Evolutionary conservation across 2,113 vertebrate genomes (phyloP), one percentile per base, ranked within the genome.

Genomic region (Brienomyrus brachyistius): DNA sequence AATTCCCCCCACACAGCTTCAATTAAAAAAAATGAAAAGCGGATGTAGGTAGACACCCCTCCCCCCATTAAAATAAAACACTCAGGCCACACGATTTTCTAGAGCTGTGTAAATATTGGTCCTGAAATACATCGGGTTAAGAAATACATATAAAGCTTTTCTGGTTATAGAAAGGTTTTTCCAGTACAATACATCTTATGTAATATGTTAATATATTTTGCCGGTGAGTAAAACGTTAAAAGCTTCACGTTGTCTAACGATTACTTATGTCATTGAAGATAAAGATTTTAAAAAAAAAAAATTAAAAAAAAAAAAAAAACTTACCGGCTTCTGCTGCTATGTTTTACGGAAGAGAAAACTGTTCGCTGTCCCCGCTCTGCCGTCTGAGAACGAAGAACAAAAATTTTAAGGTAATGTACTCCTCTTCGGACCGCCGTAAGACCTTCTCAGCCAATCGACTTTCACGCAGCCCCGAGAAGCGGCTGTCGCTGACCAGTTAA

Each of bases 291-390:
- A 31, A n/a, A 23, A 62, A 59, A 23, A 59, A 21, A 1, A 56
- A 17, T 56, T 2, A 54, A 54, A 19, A 1, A 56, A 56, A 56
- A 3, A 21, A 56, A 56, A 56, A 56, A 19, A 1, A 70, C 62
- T 70, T 80, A 80, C 74, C 74, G 74, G 74, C 74, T 80, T 80
- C 74, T 43, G 35, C 35, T 80, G 74, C 17, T 80, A 43, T 40
- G 1, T 19, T 19, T 43, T 43, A 80, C 6, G 15, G 13, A 80
- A 40, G 74, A 35, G 11, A 43, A 43, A 50, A 62, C 47, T 70
- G 59, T 66, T 31, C 62, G 88, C 88, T 50, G 62, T 88, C 88
- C 48, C 88, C 88, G 87, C 45, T 35, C 62, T 3, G 88, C 88
- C 5, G 31, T 27, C 82, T 85, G 82, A 85, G 82, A 47, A 45